Conservation (phyloP, 2,797 vertebrate genomes). For the Chrysocyon brachyurus region DNA sequence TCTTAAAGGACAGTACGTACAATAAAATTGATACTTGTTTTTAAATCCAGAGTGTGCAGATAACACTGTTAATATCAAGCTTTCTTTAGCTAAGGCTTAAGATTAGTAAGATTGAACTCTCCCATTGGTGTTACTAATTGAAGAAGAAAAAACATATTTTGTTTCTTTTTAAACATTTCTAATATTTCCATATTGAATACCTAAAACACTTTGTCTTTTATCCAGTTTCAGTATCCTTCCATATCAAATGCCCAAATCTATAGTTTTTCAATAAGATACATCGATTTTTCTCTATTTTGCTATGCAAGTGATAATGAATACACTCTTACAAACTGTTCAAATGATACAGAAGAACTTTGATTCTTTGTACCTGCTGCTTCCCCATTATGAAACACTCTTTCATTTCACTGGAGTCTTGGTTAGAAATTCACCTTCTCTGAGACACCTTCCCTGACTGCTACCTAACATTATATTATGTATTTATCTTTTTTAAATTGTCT, state of each 20-base stretch:
- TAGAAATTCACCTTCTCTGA: background rate
- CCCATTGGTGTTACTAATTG: background rate
- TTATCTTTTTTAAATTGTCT: background rate
- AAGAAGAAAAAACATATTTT: background rate
- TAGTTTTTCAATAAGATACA: background rate
- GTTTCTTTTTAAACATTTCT: background rate
- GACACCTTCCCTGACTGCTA: background rate
- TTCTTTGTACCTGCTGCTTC: background rate
- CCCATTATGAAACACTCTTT: background rate
- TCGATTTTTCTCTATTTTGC: background rate
- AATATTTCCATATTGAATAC: background rate
- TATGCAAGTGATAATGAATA: background rate
- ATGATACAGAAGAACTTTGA: background rate
- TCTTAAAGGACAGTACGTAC: background rate
- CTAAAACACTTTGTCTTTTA: background rate
- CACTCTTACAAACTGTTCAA: background rate
- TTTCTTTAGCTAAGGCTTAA: slow-evolving; percentile 7
- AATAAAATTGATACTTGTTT: background rate
- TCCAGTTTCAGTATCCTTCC: background rate
- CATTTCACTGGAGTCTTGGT: background rate
- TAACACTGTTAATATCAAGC: background rate
- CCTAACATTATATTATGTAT: background rate
- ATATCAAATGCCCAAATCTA: background rate
- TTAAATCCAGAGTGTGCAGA: background rate
- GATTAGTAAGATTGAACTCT: background rate